Base-by-base conservation (phyloP, 53 echinoderm and acorn worm species). In the Arbacia lixula region DNA sequence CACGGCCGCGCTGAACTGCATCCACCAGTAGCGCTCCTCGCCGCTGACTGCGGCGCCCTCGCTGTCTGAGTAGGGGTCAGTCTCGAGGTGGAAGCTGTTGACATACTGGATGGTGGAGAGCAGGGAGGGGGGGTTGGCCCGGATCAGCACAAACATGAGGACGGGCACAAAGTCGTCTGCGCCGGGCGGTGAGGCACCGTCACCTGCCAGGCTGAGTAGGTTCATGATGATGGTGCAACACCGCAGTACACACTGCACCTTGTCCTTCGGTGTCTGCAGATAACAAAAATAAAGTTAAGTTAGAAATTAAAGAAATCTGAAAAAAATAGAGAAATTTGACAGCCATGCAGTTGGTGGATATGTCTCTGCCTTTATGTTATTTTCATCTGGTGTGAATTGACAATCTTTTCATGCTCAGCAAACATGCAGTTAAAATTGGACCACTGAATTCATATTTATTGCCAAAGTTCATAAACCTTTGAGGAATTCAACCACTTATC, bases 11-110 rank as follows among this genome's bases (percentile, higher is more conserved):
- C 82, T 91, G 86, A 96, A 94, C 86, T 96, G 97, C 92, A 94
- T 96, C 97, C 97, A 96, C 91, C 93, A 96, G 71, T 96, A 96
- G n/a, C 87, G 89, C 35, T 96, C 93, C 73, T 96, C 97, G 17
- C 93, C 97, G 26, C 85, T 85, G 12, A 58, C 79, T 11, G 68
- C 46, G 30, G 90, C 86, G 2, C 81, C 72, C 29, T 84, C 64
- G 34, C 93, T 88, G 24, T 74, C 60, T 27, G 90, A 85, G 73
- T 89, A 89, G 21, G 86, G 79, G 61, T 88, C 89, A 27, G 83
- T 89, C 31, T 89, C 87, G n/a, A 84, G 87, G 85, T 94, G 91
- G 85, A 94, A 94, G 73, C 97, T 96, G 63, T 94, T 89, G 24
- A 96, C 94, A 52, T 96, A 96, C 93, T 96, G 97, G 53, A 96